Percentiles rank a stretch among this genome's conserved stretches.
phyloP scores from a whole-genome alignment of 2,888 invertebrate genomes.

The Pimpla rufipes region DNA sequence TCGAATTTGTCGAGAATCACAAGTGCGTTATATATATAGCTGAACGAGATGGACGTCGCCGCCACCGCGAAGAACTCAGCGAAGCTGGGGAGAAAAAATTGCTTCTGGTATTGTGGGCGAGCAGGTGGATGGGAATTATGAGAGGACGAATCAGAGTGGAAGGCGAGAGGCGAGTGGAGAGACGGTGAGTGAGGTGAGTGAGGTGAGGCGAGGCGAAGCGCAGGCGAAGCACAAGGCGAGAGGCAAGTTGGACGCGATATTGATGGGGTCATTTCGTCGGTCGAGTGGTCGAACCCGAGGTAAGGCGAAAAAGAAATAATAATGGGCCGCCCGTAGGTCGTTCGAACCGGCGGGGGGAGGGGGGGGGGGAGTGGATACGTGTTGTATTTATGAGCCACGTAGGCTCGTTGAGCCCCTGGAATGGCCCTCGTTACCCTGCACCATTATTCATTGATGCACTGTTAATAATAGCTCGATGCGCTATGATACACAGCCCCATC shows the following conservation, averaged over 20 bases:
- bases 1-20: not conserved
- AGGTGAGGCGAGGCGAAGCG: too few species aligned
- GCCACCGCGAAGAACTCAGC: not conserved
- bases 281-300: constrained; percentile 34
- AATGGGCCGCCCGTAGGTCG: constrained; percentile 36
- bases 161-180: constrained; percentile 21
- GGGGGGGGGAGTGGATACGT: constrained; percentile 23
- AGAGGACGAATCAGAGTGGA: constrained; percentile 37
- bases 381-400: constrained; percentile 59
- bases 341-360: constrained; percentile 5
- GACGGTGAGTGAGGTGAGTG: not conserved
- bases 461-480: constrained; percentile 52
- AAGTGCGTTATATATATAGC: not conserved
- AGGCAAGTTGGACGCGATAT: constrained; percentile 55
- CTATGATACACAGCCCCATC: constrained; percentile 48
- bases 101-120: constrained; percentile 10
- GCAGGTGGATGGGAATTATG: constrained; percentile 16
- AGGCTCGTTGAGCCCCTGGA: constrained; percentile 58
- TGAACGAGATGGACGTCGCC: not conserved
- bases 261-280: constrained; percentile 63
- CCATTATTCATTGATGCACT: constrained; percentile 62
- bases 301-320: constrained; percentile 52
- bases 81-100: constrained; percentile 9
- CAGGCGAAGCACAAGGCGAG: constrained; percentile 23
- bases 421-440: constrained; percentile 48